Evolutionary conservation across 1,140 invertebrate genomes (phyloP), one percentile per base, ranked within the genome.

Genomic region (Trachelipus rathkii): DNA sequence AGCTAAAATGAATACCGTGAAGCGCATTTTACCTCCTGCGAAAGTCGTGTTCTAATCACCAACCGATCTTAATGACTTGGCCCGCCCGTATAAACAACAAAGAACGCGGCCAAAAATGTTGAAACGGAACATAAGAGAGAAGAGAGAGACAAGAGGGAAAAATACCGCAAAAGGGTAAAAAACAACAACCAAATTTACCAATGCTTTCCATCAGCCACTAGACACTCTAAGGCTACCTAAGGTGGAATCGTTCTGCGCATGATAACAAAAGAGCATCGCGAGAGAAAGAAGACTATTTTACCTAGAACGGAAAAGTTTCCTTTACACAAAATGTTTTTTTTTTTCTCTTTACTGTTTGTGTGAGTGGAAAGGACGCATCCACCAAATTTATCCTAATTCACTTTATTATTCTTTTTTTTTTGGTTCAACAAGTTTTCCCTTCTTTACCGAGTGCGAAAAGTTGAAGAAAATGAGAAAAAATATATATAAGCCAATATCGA

Each of bases 131-230:
- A 33, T 33, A 33, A 33, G 33, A 33, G 33, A 33, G 33, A 33
- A n/a, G 33, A 33, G 33, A 33, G 33, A 33, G 33, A 33, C 33
- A 33, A 33, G 33, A 33, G 33, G 33, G 33, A 33, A 33, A 33
- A 33, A 33, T 33, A 33, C 33, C 33, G 33, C 33, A 60, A 60
- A 60, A 60, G 50, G 11, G 50, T 60, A 60, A 19, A 60, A 19
- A 60, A 60, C 11, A 60, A 60, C 11, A 60, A 60, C 50, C 50
- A 60, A 60, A 60, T 60, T 60, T 60, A 60, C 50, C 50, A 60
- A 15, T 60, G 50, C 50, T 60, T 60, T 60, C 50, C 50, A 60
- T 60, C 50, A 60, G 19, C 33, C 50, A 19, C 50, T 60, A 60
- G 50, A 60, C 50, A 60, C 50, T 19, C 1, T 60, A 13, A 60